phyloP scores from a whole-genome alignment of 2,888 invertebrate species.

The Idaea biselata region DNA sequence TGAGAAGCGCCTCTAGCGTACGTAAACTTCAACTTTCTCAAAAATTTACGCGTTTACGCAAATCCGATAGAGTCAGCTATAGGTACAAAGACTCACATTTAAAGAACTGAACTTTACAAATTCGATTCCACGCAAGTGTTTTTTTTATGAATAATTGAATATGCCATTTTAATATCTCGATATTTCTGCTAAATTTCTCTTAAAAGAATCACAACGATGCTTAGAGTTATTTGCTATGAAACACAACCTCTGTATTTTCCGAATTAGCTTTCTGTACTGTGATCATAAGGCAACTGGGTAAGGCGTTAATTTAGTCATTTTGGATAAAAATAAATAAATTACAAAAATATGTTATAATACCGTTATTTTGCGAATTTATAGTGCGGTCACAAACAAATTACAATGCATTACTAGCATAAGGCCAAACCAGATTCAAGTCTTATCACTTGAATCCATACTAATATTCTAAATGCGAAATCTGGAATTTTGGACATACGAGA shows the following conservation, averaged over 20 bases:
- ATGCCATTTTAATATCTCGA: constrained; percentile 8
- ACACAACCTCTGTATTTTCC: constrained; percentile 54
- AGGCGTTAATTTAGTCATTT: constrained; percentile 41
- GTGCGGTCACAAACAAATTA: too few species aligned
- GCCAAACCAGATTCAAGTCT: too few species aligned
- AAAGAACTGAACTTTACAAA: not conserved
- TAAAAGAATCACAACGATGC: constrained; percentile 49
- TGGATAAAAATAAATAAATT: constrained; percentile 22
- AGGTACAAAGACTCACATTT: too few species aligned
- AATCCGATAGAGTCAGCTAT: too few species aligned
- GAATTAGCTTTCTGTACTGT: constrained; percentile 42
- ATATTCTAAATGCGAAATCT: too few species aligned
- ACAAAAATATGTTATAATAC: constrained; percentile 21
- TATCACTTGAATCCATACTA: too few species aligned
- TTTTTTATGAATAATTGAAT: too few species aligned
- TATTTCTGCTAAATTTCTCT: constrained; percentile 27
- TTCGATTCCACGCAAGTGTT: constrained; percentile 13
- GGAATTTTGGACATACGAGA: too few species aligned
- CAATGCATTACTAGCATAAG: too few species aligned
- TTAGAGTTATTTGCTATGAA: constrained; percentile 47
- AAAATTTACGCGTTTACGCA: too few species aligned
- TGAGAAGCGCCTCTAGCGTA: too few species aligned
- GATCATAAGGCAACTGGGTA: constrained; percentile 60
- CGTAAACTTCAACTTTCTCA: too few species aligned
- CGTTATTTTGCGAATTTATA: not conserved